Base-by-base conservation (phyloP, 1,140 invertebrate species). In the Mesaphorura yosii region DNA sequence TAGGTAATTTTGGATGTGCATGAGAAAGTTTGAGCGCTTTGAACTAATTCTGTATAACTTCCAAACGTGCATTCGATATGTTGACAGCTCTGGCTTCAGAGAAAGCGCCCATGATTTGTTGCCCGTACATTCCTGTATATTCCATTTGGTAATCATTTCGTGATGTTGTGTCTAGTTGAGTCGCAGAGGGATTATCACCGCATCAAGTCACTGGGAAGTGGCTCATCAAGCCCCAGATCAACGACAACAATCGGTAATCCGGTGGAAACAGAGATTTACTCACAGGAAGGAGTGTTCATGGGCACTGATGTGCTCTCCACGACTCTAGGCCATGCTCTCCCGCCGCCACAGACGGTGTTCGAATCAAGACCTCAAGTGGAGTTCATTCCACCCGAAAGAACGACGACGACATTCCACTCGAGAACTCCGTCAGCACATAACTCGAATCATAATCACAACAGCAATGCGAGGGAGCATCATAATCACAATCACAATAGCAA, bases 171-270 rank as follows among this genome's bases (percentile, higher is more conserved):
- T 37, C 10, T 70, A 90, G 87, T 88, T 59, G 86, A 89, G 68
- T 83, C 86, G 5, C 86, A 89, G 68, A 84, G 84, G 68, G 84
- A 88, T 68, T 89, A 85, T 69, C 86, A 89, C 68, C 77, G 82
- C 65, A 80, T 80, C 60, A 78, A 63, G 53, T 55, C 60, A 2
- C 48, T 70, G 60, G 51, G 73, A 63, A 69, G 76, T 73, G 68
- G 66, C 71, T 63, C 66, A 72, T 70, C 66, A 63, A 68, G 67
- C 62, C 66, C 69, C 49, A 19, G 40, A 39, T 53, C 51, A 3
- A 56, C 50, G 40, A 39, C 52, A 15, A 47, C 42, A 2, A 20
- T 46, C 15, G 48, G 48, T 19, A 38, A 55, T 10, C 48, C 41
- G 23, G 60, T 57, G 51, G 50, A 63, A 42, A 37, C 48, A 26